Base-by-base conservation (phyloP, 2,888 invertebrate genomes). In the Neocrepidodera transversa region DNA sequence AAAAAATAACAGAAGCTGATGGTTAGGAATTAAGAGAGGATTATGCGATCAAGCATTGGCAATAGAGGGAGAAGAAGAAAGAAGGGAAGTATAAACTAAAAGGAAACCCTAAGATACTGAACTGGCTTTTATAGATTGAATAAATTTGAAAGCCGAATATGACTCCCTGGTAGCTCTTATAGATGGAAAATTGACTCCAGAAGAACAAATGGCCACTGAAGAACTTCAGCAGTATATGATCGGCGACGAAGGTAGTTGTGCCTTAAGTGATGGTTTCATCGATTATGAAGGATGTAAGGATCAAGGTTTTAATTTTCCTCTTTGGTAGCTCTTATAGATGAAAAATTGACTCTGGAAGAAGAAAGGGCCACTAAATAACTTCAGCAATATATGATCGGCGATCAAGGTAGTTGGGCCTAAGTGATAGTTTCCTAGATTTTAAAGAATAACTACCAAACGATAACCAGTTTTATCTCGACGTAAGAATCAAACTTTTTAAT, bases 211-310 rank as follows among this genome's bases (percentile, higher is more conserved):
- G 70, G 90, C 89, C 68, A 81, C 94, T 75, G 89, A 89, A 71
- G 95, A 95, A 81, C 81, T 95, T 70, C 88, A 90, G 75, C 92
- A 93, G 79, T 95, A 95, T 80, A 86, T 95, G 78, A 83, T 94
- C 68, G 91, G 90, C 68, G 91, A 92, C 69, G 94, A 95, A 76
- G 95, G 95, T 57, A 92, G 93, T 72, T 95, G 95, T 95, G 93
- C 93, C 56, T 83, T 95, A 16, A 92, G 94, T 7, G 95, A 95
- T 72, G 90, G 91, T 70, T 95, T 95, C 79, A 84, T 94, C 40
- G 83, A 85, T 54, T 92, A 94, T 76, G 85, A 95, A 58, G 91
- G 91, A n/a, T n/a, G n/a, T n/a, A n/a, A n/a, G n/a, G n/a, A n/a
- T n/a, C n/a, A n/a, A n/a, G n/a, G n/a, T n/a, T n/a, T n/a, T n/a